Evolutionary conservation across 2,888 invertebrate species (phyloP), one percentile per base, ranked within the genome.

Genomic region (Pachydiplax longipennis): DNA sequence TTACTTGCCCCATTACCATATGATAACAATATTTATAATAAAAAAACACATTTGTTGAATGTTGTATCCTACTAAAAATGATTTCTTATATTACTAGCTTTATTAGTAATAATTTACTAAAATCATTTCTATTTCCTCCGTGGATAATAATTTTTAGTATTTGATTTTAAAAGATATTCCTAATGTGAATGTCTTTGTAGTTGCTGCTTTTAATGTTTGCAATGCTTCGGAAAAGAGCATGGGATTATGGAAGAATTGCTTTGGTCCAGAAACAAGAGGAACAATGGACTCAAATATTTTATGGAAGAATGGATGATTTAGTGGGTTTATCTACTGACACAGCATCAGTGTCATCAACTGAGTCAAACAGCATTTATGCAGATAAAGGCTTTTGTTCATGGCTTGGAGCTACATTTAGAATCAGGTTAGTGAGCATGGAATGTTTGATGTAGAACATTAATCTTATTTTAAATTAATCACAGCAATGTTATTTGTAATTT

Each of bases 161-260:
- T n/a, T n/a, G n/a, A n/a, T 37, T 13, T n/a, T 37, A 82, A 22
- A 80, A 80, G 90, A 40, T 48, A 13, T 48, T 87, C 22, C 22
- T 58, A n/a, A 73, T 8, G 31, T 90, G 31, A 0, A 80, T n/a
- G 80, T 15, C 2, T 40, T 81, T 81, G 91, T 95, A 99, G 93
- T 95, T 98, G 87, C 93, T 97, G 91, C 93, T 95, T 90, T 92
- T 94, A 90, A 94, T 99, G 91, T 99, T 99, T 94, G 97, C 98
- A 31, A 95, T 98, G 90, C 94, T 99, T 92, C 95, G 99, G 91
- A 98, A 98, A 93, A 96, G 97, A 93, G 99, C 99, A 0, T 98
- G 99, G 97, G 98, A 99, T 94, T 99, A 98, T 95, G 98, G 98
- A 0, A 96, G 99, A 90, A 95, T 99, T 93, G 99, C 99, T 18